These are phyloP conservation scores for Tragulus kanchil DNA, from an alignment of 2,113 vertebrate species.

Conservation along the genomic window DNA sequence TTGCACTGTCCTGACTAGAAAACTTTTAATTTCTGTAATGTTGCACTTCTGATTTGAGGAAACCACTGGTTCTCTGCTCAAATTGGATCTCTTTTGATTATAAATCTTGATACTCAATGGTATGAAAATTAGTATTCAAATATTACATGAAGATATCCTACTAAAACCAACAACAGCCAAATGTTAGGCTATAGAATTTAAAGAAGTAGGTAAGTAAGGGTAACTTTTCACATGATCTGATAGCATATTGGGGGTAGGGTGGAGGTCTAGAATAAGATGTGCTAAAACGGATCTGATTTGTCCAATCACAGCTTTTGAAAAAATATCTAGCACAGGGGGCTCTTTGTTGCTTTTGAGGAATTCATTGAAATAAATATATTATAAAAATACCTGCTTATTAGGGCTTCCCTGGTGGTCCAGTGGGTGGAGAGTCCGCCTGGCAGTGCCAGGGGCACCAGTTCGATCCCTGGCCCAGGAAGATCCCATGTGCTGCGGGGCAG, in stretches of 20 bases:
- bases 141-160: not conserved
- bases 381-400: not conserved
- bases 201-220: not conserved
- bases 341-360: constrained; percentile 28
- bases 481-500: no score
- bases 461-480: no score
- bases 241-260: not conserved
- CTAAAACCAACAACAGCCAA: not conserved
- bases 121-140: not conserved
- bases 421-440: no score
- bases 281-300: not conserved
- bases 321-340: not conserved
- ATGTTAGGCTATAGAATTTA: not conserved
- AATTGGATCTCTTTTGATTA: not conserved
- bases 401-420: no score
- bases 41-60: not conserved
- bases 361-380: constrained; percentile 50
- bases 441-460: no score
- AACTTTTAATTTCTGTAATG: not conserved
- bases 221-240: not conserved
- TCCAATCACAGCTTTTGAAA: constrained; percentile 1
- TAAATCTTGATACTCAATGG: not conserved
- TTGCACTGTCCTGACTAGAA: not conserved
- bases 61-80: not conserved
- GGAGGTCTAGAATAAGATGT: not conserved